A percentile compares a stretch with the other conserved stretches of the same genome.
phyloP scores from a whole-genome alignment of 2,888 invertebrate genomes.

The Eupithecia abbreviata region DNA sequence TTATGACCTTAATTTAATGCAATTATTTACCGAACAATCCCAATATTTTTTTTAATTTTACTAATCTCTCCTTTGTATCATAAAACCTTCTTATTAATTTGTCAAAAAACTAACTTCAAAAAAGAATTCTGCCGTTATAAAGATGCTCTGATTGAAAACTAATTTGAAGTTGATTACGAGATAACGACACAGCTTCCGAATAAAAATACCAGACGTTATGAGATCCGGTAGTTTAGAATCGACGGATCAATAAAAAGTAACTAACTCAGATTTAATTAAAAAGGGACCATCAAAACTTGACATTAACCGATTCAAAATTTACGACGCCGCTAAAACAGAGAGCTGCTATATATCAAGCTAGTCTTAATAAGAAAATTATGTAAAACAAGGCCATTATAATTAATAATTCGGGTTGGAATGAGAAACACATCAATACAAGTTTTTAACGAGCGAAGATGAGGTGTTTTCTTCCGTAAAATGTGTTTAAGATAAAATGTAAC shows the following conservation, averaged over 20 bases:
- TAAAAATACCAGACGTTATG: constrained; percentile 37
- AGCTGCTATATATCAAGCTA: constrained; percentile 73
- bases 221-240: constrained; percentile 51
- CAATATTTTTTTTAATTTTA: constrained; percentile 6
- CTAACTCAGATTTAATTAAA: constrained; percentile 77
- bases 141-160: constrained; percentile 36
- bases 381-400: constrained; percentile 76
- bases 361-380: constrained; percentile 81
- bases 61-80: neutral
- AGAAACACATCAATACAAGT: constrained; percentile 60
- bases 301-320: constrained; percentile 66
- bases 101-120: constrained; percentile 18
- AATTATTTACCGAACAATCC: neutral
- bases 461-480: constrained; percentile 34
- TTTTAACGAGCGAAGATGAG: constrained; percentile 53
- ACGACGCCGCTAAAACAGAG: constrained; percentile 80
- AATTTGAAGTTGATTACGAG: constrained; percentile 32
- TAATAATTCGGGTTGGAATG: constrained; percentile 74
- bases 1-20: too few relatives aligned
- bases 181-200: constrained; percentile 39
- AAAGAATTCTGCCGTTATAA: constrained; percentile 26
- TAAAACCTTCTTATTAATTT: constrained; percentile 8
- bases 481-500: constrained; percentile 27
- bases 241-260: constrained; percentile 54
- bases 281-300: constrained; percentile 65